Base-by-base conservation (phyloP, 2,888 invertebrate species). In the Dolichomitus sp. region DNA sequence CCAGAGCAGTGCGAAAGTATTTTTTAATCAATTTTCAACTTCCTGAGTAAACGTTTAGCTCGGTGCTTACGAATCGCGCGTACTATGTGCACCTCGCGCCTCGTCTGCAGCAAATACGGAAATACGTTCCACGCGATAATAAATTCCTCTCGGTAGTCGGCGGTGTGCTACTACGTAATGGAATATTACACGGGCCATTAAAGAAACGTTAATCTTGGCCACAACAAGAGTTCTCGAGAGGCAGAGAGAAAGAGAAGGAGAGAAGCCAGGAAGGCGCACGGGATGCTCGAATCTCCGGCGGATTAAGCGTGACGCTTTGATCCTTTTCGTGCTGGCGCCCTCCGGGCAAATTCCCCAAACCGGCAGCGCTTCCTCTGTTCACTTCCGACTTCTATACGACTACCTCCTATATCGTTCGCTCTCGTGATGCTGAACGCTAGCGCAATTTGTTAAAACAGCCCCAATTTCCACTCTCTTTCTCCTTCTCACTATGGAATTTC, bases 181-280 rank as follows among this genome's bases (percentile, higher is more conserved):
- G 92, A 92, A 92, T 93, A 92, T 93, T 93, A 93, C 92, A 93
- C 92, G 93, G 91, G 87, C 92, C 92, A 93, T 93, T 93, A 92
- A 92, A 91, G 92, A 92, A 92, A 91, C 92, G 92, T 93, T 93
- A 92, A 93, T 92, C 93, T 92, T 90, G 87, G 88, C 92, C 91
- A 91, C 92, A 93, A 93, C 92, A 92, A 92, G 92, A 76, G 84
- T 92, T 92, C 89, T 57, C 76, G 76, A 89, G 89, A 88, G 87
- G 88, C 88, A 78, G 87, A 63, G 27, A 63, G 61, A 74, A 69
- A 73, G 57, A 84, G 85, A 65, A 59, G 73, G 61, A 17, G 50
- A 75, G 61, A 74, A 78, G 82, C 78, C 82, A 82, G 85, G 84
- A 86, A 86, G 85, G 85, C 84, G 76, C 80, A 82, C 81, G 84